Base-by-base conservation (phyloP, 2,888 invertebrate genomes). In the Apeira syringaria region DNA sequence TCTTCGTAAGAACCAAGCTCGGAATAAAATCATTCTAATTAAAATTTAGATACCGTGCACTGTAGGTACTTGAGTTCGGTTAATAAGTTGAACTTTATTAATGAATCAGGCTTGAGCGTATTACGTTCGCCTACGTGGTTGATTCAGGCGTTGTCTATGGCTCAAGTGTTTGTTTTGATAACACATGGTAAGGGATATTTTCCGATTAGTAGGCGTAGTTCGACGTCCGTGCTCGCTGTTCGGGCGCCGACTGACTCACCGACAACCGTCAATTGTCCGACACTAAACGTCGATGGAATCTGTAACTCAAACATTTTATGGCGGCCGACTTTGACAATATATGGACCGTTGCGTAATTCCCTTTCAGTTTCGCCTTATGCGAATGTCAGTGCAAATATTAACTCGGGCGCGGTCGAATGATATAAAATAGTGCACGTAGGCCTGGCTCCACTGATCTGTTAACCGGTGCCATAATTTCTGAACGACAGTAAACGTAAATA, bases 291-390 rank as follows among this genome's bases (percentile, higher is more conserved):
- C 84, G 69, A 79, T 79, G 74, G 80, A 74, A 79, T 81, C 83
- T 72, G 83, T 87, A 87, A 86, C 83, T 87, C 86, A 86, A 64
- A 65, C 72, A 78, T 78, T 88, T 88, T 87, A 87, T 64, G 74
- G 63, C 65, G 74, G 63, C 60, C 74, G 73, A 73, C 76, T 79
- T 76, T 70, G 76, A 81, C 84, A 86, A 85, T 81, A 82, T 83
- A 83, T 80, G 82, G 77, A 79, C 80, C 81, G 76, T 80, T 85
- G 73, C 85, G 82, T 80, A 83, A 80, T 77, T 73, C 76, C 67
- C 67, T 67, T 72, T 73, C 64, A 67, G 71, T 61, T 73, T 67
- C 61, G 66, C 68, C 67, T 68, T 74, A 73, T 66, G 64, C 68
- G 67, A 67, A 69, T 64, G 64, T 72, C 65, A 69, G 69, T 63